Conservation (phyloP, 2,888 invertebrate genomes). For the Strigamia maritima region DNA sequence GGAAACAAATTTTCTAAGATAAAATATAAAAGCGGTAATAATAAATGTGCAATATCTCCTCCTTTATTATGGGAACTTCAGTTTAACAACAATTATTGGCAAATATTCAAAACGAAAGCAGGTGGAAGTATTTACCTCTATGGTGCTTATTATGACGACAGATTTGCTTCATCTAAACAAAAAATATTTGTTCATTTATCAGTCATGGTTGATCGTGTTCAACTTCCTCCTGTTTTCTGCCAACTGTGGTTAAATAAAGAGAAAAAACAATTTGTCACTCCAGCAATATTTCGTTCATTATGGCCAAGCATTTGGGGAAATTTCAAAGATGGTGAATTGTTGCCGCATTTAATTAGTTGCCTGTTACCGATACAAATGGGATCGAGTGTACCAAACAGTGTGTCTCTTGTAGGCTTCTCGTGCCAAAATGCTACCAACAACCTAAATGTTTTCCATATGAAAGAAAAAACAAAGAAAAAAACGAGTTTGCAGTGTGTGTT, state of each 20-base stretch:
- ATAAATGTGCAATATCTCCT: background rate
- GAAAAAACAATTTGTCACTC: slow-evolving; percentile 42
- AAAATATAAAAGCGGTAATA: background rate
- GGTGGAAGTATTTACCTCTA: slow-evolving; percentile 45
- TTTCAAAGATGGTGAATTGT: slow-evolving; percentile 46
- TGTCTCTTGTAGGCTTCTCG: slow-evolving; percentile 77
- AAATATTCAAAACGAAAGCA: slow-evolving; percentile 44
- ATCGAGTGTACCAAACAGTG: slow-evolving; percentile 66
- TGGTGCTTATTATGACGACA: slow-evolving; percentile 46
- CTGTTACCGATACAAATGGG: slow-evolving; percentile 43
- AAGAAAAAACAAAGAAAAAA: too few relatives aligned
- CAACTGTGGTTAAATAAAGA: slow-evolving; percentile 46
- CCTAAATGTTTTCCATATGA: slow-evolving; percentile 55
- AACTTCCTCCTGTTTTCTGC: slow-evolving; percentile 45
- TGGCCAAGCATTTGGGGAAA: slow-evolving; percentile 47
- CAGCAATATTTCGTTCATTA: slow-evolving; percentile 45
- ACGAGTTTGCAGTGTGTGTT: slow-evolving; percentile 88
- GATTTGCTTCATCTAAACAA: slow-evolving; percentile 43
- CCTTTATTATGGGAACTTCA: slow-evolving; percentile 46
- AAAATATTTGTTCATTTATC: slow-evolving; percentile 44
- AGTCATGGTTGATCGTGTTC: slow-evolving; percentile 46
- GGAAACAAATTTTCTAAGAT: background rate
- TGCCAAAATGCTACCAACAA: slow-evolving; percentile 85
- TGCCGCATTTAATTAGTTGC: slow-evolving; percentile 46
- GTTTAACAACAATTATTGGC: slow-evolving; percentile 47